Base-by-base conservation (phyloP, 2,888 invertebrate species). In the Plagiodera versicolora region DNA sequence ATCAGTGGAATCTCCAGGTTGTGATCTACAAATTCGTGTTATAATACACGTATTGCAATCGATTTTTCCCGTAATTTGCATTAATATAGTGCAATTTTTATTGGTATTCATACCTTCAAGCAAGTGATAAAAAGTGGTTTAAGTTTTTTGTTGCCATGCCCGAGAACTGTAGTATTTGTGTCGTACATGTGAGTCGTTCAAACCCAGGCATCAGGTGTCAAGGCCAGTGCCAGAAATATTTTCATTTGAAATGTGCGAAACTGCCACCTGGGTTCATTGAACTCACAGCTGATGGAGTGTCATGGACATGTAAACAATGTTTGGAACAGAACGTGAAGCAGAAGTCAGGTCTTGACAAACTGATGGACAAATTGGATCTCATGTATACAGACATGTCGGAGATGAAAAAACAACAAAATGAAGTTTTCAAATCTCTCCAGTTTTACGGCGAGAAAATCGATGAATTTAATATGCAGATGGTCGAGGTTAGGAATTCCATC, bases 81-180 rank as follows among this genome's bases (percentile, higher is more conserved):
- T 9, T 48, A 48, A 19, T 48, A n/a, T n/a, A 19, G 20, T 48
- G 47, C 17, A 48, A 48, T 14, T 19, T 48, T 19, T 11, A 48
- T 48, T 48, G 47, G 47, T 48, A 48, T 18, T 48, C 47, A 48
- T 10, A 48, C 47, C 32, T 32, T 32, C 10, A 32, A 32, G 4
- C 47, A 48, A 19, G 47, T 6, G 2, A 48, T 48, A 48, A 48
- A 48, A 48, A 48, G 17, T 3, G 10, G 5, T 10, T 48, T 48
- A 2, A 45, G 45, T 45, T 45, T 45, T 45, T 45, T 45, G 45
- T 10, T 45, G 16, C 45, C 45, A 45, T 48, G 47, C 47, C 47
- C 47, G 18, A 45, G 18, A 45, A 45, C 45, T 45, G 45, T 45
- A 45, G 47, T 48, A n/a, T 48, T 48, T 48, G 47, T 48, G 47